Evolutionary conservation across 2,113 vertebrate species (phyloP), one percentile per base, ranked within the genome.

Genomic region (Reinhardtius hippoglossoides): DNA sequence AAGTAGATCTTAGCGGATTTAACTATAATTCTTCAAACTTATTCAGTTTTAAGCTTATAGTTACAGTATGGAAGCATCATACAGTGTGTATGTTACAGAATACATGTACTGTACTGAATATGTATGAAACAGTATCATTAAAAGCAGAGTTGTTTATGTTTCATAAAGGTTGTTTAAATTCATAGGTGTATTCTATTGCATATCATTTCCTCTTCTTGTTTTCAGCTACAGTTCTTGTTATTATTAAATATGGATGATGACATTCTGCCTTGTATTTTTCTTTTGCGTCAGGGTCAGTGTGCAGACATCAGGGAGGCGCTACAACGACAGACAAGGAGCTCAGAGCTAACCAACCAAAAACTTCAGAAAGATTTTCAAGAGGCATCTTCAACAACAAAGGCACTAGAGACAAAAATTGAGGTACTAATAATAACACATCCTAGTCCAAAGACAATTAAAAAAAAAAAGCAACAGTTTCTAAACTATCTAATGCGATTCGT

Each of bases 381-480:
- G 10, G 52, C 84, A 9, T 78, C 83, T 2, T 35, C 10, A 15
- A 24, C 75, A 62, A 71, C 89, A 58, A 23, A 57, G 40, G 7
- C 88, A n/a, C 56, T 95, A 40, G 89, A 94, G 80, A 64, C 50
- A 12, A 81, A 92, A 10, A 7, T 84, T 1, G 1, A 71, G 71
- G 87, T 77, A 88, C 86, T 89, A 63, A 89, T 63, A 54, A 61
- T 48, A 71, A 87, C 13, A 90, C 78, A 13, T 18, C 1, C 7
- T 56, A 56, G 7, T 54, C 8, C 9, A 0, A 54, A 21, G 8
- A 54, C 20, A 9, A 2, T 31, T 31, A n/a, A n/a, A n/a, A 31
- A 31, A 31, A n/a, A 20, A 16, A 9, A 37, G 10, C 10, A 42
- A 12, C 12, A 13, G 13, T 42, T 13, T 52, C 1, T 37, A 37